Conservation (phyloP, 2,888 invertebrate species). For the Apamea epomidion region DNA sequence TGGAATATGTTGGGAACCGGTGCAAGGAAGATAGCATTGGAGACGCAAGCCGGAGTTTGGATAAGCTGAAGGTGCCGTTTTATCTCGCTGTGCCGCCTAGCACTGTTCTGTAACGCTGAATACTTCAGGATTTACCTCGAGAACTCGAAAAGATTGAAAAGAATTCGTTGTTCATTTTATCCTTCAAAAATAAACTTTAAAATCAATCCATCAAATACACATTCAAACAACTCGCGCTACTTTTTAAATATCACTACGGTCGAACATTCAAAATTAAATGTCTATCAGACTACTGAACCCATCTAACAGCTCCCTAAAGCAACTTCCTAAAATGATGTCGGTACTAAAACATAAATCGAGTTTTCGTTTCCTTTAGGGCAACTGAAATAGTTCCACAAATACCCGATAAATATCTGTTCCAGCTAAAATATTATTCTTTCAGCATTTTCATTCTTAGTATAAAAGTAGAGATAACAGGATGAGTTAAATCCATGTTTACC, state of each 20-base stretch:
- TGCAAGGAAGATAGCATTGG: constrained; percentile 40
- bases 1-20: constrained; percentile 60
- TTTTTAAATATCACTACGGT: neutral
- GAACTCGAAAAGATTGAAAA: constrained; percentile 30
- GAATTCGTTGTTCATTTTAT: neutral
- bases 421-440: constrained; percentile 63
- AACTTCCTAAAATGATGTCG: constrained; percentile 42
- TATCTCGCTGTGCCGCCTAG: constrained; percentile 31
- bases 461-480: constrained; percentile 60
- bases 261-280: neutral
- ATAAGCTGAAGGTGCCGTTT: constrained; percentile 52
- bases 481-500: constrained; percentile 69
- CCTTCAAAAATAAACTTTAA: neutral
- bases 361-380: constrained; percentile 52
- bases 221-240: neutral
- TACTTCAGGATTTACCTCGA: constrained; percentile 18
- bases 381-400: constrained; percentile 53
- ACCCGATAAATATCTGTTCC: constrained; percentile 60
- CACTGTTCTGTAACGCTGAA: constrained; percentile 15
- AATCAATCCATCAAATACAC: no score
- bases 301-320: neutral
- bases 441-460: constrained; percentile 57
- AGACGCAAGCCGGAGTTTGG: constrained; percentile 33
- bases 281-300: constrained; percentile 2
- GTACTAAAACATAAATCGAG: constrained; percentile 51